phyloP scores from a whole-genome alignment of 2,797 vertebrate genomes.

The Eulemur albifrons region DNA sequence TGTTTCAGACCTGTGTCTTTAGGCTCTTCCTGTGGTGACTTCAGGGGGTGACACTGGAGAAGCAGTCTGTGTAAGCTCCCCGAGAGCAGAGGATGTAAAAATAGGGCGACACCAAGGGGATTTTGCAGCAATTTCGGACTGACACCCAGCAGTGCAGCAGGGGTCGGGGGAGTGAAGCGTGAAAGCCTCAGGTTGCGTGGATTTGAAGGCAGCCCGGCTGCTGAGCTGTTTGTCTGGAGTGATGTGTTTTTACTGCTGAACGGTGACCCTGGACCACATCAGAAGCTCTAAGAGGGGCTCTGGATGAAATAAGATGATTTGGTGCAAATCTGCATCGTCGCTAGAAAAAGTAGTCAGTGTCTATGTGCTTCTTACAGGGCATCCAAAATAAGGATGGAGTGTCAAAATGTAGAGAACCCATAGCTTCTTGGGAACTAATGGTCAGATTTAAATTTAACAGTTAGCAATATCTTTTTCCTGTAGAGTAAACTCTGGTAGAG shows the following conservation, averaged over 20 bases:
- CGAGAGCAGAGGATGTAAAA: not conserved
- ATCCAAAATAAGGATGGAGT: no score
- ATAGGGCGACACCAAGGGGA: not conserved
- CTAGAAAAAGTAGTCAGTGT: not conserved
- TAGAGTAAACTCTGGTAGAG: not conserved
- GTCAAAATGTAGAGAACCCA: not conserved
- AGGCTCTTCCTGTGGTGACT: not conserved
- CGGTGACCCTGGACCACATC: not conserved
- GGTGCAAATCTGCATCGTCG: fast-evolving
- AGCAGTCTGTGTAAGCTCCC: not conserved
- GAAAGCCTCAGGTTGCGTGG: not conserved
- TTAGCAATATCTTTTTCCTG: not conserved
- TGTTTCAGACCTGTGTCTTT: not conserved
- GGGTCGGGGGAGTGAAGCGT: fast-evolving
- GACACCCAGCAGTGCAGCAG: not conserved
- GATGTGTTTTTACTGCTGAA: not conserved
- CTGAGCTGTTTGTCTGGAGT: no score
- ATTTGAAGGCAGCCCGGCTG: not conserved
- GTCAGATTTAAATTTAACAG: not conserved
- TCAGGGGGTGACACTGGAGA: not conserved
- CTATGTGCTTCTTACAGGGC: not conserved
- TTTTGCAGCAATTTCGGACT: not conserved
- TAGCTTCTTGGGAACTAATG: not conserved
- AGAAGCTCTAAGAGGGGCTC: not conserved
- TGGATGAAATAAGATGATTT: not conserved